Evolutionary conservation across 2,888 invertebrate genomes (phyloP).

Genomic region (Pseudococcus longispinus): DNA sequence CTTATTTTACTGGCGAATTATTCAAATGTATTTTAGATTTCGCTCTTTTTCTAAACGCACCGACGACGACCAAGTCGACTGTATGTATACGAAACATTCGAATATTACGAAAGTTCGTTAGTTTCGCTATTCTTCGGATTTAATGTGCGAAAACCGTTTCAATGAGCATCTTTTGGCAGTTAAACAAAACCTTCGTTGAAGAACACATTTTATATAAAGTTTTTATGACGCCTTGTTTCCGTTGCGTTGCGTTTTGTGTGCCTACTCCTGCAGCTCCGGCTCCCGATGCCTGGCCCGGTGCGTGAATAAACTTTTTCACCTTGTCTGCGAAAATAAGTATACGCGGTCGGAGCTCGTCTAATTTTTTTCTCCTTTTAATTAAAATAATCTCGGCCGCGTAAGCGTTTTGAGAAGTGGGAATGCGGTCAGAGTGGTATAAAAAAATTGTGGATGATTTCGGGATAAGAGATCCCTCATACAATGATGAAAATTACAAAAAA

Average conservation of each 20-base stretch:
- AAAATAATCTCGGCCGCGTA: neutral
- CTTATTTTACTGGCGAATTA: neutral
- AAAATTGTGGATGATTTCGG: no score
- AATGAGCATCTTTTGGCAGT: slow-evolving; percentile 18
- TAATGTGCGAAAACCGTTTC: slow-evolving; percentile 17
- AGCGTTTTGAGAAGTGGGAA: no score
- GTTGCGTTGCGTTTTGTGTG: neutral
- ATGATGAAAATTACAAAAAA: no score
- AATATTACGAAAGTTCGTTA: slow-evolving; percentile 17
- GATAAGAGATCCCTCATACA: no score
- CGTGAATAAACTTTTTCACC: slow-evolving; percentile 8
- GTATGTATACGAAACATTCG: neutral
- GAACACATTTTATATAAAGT: slow-evolving; percentile 4
- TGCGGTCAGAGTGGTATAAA: no score
- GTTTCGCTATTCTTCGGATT: slow-evolving; percentile 5
- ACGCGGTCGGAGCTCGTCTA: neutral
- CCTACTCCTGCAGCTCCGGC: neutral
- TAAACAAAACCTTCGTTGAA: slow-evolving; percentile 8
- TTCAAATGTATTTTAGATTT: neutral
- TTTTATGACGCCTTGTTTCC: neutral
- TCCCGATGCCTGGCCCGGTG: neutral
- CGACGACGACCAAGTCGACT: neutral
- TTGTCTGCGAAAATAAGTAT: neutral
- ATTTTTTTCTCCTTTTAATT: neutral
- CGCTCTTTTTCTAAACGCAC: neutral